Evolutionary conservation across 2,888 invertebrate species (phyloP).

Genomic region (Diaphora mendica): DNA sequence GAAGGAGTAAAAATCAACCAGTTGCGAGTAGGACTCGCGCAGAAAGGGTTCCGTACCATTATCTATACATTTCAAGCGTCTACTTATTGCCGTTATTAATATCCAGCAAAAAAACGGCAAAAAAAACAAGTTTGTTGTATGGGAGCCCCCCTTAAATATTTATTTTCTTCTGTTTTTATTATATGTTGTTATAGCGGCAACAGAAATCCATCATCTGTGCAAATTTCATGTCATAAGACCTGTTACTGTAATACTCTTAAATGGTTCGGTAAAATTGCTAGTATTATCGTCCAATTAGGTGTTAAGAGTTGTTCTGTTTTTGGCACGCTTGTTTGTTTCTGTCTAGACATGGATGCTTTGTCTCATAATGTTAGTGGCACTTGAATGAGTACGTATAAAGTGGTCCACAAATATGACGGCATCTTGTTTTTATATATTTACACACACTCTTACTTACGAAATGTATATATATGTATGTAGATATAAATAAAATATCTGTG

Average conservation of each 20-base stretch:
- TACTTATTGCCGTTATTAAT: no score
- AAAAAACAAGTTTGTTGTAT: no score
- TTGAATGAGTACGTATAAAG: not conserved
- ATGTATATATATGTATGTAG: not conserved
- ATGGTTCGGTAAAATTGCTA: conserved; percentile 33
- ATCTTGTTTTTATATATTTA: not conserved
- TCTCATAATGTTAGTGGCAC: not conserved
- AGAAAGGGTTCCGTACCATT: no score
- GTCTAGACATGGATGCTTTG: conserved; percentile 37
- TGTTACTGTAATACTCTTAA: conserved; percentile 28
- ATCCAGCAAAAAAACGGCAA: no score
- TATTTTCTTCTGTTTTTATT: no score
- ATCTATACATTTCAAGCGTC: no score
- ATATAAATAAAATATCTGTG: not conserved
- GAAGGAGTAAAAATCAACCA: no score
- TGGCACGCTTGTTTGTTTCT: conserved; percentile 38
- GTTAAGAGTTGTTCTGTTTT: conserved; percentile 34
- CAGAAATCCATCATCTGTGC: no score
- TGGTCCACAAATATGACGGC: not conserved
- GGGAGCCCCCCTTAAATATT: no score
- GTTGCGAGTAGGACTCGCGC: no score
- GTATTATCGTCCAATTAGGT: conserved; percentile 45
- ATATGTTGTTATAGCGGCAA: no score
- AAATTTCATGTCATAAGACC: no score
- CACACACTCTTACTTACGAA: not conserved